Base-by-base conservation (phyloP, 1,140 invertebrate species). In the Notospermus geniculatus region DNA sequence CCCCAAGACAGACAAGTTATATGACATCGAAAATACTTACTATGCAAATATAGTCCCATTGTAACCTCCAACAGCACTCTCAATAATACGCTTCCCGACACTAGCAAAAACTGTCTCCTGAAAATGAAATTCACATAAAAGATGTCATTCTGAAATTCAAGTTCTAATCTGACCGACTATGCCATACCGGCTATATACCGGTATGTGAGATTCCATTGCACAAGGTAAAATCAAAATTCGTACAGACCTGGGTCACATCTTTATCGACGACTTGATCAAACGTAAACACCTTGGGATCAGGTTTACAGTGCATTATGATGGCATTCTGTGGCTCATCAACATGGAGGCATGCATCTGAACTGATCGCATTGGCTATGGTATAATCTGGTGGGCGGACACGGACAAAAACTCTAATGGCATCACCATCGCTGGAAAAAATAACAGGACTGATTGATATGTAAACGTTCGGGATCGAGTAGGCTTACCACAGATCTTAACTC, bases 11-110 rank as follows among this genome's bases (percentile, higher is more conserved):
- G 32, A 36, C 15, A 36, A 7, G 5, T 15, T 7, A 36, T 4
- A 36, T 7, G 5, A 36, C 32, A 25, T n/a, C 17, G 32, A n/a
- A n/a, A n/a, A 13, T 53, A 77, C 76, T 76, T 69, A 80, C 78
- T 83, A 83, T 5, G 81, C 82, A 75, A 83, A 83, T 55, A 83
- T 79, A 7, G 82, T 83, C 25, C 80, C 80, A 74, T 83, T 83
- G 63, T 80, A 82, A 0, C 82, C 82, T 22, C 64, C 63, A 0
- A 82, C 64, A 66, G 78, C 76, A 60, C 77, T 76, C 54, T 82
- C 79, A 54, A 82, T 77, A 9, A 81, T 71, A 27, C 72, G 67
- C 63, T 75, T 78, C 0, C 73, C 78, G 29, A 79, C 72, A 9
- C 58, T 59, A 13, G 64, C 59, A 65, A 83, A 83, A 1, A 83